Evolutionary conservation across 2,113 vertebrate genomes (phyloP).

Genomic region (Sphaerodactylus townsendi): DNA sequence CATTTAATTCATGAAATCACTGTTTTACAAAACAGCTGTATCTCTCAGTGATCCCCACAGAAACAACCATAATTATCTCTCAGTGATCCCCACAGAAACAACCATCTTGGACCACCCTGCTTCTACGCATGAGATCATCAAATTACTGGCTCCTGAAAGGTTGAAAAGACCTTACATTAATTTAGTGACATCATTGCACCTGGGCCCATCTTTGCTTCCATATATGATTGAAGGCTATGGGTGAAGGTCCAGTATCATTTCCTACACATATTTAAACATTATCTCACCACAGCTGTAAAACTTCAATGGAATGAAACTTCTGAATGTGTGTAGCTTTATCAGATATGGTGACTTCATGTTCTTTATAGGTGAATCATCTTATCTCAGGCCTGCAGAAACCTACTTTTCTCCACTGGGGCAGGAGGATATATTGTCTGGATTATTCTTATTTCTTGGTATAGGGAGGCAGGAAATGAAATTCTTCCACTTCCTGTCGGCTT

Average conservation of each 20-base stretch:
- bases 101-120: background rate
- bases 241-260: background rate
- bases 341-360: background rate
- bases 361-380: too few species aligned
- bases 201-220: background rate
- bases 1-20: background rate
- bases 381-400: too few species aligned
- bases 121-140: background rate
- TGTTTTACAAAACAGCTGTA: background rate
- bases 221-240: background rate
- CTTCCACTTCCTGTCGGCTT: too few species aligned
- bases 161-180: background rate
- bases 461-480: too few species aligned
- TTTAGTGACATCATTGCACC: background rate
- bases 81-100: background rate
- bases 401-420: too few species aligned
- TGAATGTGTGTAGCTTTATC: background rate
- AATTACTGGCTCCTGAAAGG: background rate
- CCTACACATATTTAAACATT: background rate
- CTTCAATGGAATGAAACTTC: background rate
- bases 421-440: too few species aligned
- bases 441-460: too few species aligned
- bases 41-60: too few species aligned
- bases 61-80: background rate
- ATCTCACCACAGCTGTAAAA: background rate